Evolutionary conservation across 1,140 invertebrate genomes (phyloP).

Genomic region (Heliothis subflexa): DNA sequence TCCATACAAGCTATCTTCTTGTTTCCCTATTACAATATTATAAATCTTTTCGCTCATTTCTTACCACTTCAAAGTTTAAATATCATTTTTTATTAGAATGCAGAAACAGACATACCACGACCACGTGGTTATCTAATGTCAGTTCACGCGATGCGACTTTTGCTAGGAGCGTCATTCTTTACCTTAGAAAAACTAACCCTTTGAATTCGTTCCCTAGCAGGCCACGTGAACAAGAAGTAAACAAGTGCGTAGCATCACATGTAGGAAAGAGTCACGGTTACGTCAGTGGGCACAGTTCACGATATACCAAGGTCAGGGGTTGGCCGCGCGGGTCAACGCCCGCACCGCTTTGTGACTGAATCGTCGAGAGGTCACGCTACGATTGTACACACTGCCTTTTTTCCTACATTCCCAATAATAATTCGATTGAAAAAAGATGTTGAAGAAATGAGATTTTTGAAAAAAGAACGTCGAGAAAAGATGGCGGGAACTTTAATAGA

Average conservation of each 20-base stretch:
- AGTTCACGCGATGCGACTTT: too few species aligned
- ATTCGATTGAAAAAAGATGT: slow-evolving; percentile 27
- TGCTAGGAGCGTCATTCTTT: too few species aligned
- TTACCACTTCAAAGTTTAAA: too few species aligned
- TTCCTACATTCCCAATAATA: slow-evolving; percentile 39
- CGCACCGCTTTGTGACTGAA: slow-evolving; percentile 77
- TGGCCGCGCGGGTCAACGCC: slow-evolving; percentile 78
- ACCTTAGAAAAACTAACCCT: not conserved
- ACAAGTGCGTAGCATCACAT: slow-evolving; percentile 46
- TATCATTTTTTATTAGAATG: too few species aligned
- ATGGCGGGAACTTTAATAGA: not conserved
- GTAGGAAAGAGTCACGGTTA: slow-evolving; percentile 76
- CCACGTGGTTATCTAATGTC: too few species aligned
- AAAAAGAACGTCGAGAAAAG: not conserved
- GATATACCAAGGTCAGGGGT: slow-evolving; percentile 84
- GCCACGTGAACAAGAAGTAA: slow-evolving; percentile 42
- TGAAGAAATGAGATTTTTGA: slow-evolving; percentile 8
- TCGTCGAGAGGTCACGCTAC: slow-evolving; percentile 71
- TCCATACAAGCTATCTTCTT: too few species aligned
- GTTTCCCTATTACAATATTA: too few species aligned
- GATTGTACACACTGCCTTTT: slow-evolving; percentile 42
- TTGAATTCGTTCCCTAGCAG: not conserved
- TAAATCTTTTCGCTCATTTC: too few species aligned
- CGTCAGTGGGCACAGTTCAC: slow-evolving; percentile 77
- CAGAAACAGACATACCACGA: too few species aligned